Evolutionary conservation across 2,797 vertebrate genomes (phyloP), one percentile per base, ranked within the genome.

Genomic region (Premnoplex brunnescens): DNA sequence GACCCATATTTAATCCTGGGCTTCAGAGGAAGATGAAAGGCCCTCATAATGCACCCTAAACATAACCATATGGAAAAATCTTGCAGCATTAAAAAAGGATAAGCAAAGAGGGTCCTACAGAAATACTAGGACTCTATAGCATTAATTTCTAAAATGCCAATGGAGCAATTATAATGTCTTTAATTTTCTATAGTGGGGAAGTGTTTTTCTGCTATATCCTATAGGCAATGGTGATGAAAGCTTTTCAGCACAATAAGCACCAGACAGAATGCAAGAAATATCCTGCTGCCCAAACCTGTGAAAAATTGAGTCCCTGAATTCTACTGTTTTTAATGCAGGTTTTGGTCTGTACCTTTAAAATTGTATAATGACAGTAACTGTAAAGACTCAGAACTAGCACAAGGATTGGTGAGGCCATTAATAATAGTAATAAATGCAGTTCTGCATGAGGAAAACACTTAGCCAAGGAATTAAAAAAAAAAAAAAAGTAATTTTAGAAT

Each of bases 1-100:
- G 83, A 86, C 85, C 95, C 59, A 27, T 83, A 77, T 85, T 96
- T 94, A 88, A 90, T 85, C 80, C 74, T 37, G 36, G 62, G 71
- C 88, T 87, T 51, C 77, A 64, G 88, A 74, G 51, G 59, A 95
- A 95, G 95, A 95, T 94, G 85, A 95, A 96, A 95, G 78, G 60
- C 64, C 52, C 74, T 88, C 85, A 74, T 88, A 96, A 95, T 75
- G 60, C 67, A 85, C 51, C 88, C 88, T 96, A 95, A 95, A 88
- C 56, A 82, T 55, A 87, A 77, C 80, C 88, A 95, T 64, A 91
- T 94, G 93, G 94, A 93, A 95, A 95, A 92, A 81, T 51, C 74
- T 81, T 85, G 32, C 12, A 51, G 30, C 37, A 24, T 82, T 73
- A 82, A 58, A 55, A 93, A 95, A 85, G 49, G 27, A 76, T 71